A percentile compares a stretch with the other conserved stretches of the same genome.
These are phyloP conservation scores for Zaprionus africanus DNA, from an alignment of 1,140 invertebrate species.

Conservation along the genomic window DNA sequence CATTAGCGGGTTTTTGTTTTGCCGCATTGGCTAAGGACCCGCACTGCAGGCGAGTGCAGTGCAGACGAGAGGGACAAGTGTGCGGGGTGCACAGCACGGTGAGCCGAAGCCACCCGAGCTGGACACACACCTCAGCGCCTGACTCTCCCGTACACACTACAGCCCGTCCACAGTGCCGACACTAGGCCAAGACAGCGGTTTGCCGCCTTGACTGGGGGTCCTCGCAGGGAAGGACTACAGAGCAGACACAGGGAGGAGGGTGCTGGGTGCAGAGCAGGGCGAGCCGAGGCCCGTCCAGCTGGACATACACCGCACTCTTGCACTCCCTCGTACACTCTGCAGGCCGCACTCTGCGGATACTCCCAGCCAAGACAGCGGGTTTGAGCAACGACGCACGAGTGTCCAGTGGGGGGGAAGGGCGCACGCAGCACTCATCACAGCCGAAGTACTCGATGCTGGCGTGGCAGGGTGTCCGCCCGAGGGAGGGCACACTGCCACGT, in stretches of 20 bases:
- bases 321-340: constrained; percentile 6
- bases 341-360: constrained; percentile 28
- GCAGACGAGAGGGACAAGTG: constrained; percentile 24
- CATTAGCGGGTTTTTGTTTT: constrained; percentile 61
- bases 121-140: constrained; percentile 1
- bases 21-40: constrained; percentile 65
- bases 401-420: constrained; percentile 11
- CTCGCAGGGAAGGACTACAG: constrained; percentile 10
- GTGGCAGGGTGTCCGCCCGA: constrained; percentile 1
- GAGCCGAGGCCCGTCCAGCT: constrained; percentile 4
- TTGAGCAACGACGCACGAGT: constrained; percentile 17
- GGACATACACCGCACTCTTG: constrained; percentile 1
- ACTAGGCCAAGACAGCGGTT: constrained; percentile 52
- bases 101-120: constrained; percentile 15
- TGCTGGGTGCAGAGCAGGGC: background rate
- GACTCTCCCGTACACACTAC: constrained; percentile 8
- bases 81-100: background rate
- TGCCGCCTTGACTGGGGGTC: constrained; percentile 64
- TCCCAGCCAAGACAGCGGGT: constrained; percentile 48
- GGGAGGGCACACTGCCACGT: background rate
- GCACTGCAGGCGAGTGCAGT: constrained; percentile 8
- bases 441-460: background rate
- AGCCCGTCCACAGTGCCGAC: constrained; percentile 29
- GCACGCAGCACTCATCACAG: constrained; percentile 44
- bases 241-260: constrained; percentile 22